phyloP scores from a whole-genome alignment of 2,797 vertebrate genomes.

The Vireo griseus region DNA sequence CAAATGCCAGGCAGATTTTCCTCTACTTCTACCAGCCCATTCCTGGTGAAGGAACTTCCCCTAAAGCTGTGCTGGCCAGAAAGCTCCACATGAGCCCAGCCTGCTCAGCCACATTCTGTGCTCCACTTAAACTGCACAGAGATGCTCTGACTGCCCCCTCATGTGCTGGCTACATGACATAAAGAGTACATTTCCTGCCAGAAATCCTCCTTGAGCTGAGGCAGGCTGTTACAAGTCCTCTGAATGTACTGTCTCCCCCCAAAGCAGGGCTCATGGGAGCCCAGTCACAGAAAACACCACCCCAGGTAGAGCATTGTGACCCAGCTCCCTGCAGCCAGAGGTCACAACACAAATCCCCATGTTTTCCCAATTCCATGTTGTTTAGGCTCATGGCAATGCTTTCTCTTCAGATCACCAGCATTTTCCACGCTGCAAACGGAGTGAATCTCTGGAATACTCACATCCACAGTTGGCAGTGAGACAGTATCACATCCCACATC shows the following conservation, averaged over 20 bases:
- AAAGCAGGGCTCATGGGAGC: background rate
- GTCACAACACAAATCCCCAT: background rate
- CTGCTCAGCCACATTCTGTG: background rate
- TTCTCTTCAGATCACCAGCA: background rate
- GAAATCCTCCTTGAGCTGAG: background rate
- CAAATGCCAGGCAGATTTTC: background rate
- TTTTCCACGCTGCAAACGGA: background rate
- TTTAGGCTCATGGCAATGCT: background rate
- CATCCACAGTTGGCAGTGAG: background rate
- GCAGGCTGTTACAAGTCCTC: background rate
- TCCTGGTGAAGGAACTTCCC: background rate
- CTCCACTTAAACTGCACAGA: background rate
- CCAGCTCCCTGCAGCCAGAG: background rate
- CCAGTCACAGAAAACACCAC: background rate
- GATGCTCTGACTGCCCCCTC: background rate
- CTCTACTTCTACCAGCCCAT: background rate
- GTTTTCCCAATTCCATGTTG: background rate
- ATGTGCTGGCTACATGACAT: background rate
- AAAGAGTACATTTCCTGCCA: background rate
- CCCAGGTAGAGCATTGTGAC: fast-evolving
- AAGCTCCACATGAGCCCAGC: background rate
- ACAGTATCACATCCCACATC: background rate
- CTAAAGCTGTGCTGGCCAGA: background rate
- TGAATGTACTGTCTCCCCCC: background rate
- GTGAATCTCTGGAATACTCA: background rate